Evolutionary conservation across 2,113 vertebrate species (phyloP).

Genomic region (Coturnix japonica): DNA sequence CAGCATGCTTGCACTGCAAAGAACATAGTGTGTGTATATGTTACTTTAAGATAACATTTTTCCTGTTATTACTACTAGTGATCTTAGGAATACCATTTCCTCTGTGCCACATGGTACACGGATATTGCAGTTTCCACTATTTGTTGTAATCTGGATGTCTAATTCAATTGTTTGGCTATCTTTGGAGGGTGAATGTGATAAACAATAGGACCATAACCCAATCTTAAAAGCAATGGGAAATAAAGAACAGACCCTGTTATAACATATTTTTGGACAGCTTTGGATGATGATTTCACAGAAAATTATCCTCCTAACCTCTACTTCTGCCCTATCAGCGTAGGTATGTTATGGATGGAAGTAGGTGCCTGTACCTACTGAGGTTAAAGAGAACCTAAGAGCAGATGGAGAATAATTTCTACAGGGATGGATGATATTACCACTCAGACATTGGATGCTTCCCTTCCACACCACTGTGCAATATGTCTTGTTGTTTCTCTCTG

Average conservation of each 20-base stretch:
- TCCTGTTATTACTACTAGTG: not conserved
- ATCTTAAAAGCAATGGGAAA: conserved; percentile 66
- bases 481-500: not conserved
- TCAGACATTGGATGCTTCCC: not conserved
- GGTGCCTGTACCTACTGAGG: not conserved
- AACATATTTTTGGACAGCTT: conserved; percentile 20
- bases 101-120: not conserved
- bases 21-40: not conserved
- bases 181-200: conserved; percentile 65
- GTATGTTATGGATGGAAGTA: not conserved
- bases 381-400: not conserved
- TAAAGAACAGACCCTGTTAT: conserved; percentile 15
- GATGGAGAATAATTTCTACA: rapidly evolving
- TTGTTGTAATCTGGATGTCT: conserved; percentile 47
- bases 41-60: conserved; percentile 21
- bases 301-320: not conserved
- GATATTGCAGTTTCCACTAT: conserved; percentile 45
- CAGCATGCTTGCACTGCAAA: not conserved
- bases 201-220: conserved; percentile 50
- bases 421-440: not conserved
- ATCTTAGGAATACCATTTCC: conserved; percentile 42
- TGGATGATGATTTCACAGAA: conserved; percentile 32
- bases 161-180: conserved; percentile 66
- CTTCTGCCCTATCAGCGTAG: not conserved
- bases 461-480: not conserved